Evolutionary conservation across 2,113 vertebrate species (phyloP), one percentile per base, ranked within the genome.

Genomic region (Bubo bubo): DNA sequence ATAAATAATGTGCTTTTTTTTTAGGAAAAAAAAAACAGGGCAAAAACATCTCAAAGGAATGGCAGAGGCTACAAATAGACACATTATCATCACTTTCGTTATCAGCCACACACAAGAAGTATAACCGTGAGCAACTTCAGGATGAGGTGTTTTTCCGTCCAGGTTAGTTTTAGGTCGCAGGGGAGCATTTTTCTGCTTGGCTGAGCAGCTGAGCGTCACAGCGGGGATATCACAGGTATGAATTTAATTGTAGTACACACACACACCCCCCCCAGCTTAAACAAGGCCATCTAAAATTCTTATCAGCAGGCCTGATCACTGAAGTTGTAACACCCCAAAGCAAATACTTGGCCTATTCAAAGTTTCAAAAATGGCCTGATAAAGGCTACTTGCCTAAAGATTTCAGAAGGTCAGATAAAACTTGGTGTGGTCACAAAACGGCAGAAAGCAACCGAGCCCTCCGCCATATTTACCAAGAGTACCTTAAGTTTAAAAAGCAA

Each of bases 1-100:
- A 35, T 32, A 79, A 72, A 80, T 30, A 50, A 59, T 0, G 12
- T 13, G 13, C 14, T 74, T 66, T 77, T 60, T 60, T 55, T 28
- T 59, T 9, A 4, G 17, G 24, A 4, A 2, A 2, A 6, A 6
- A 18, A 41, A 20, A 16, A 24, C 0, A 3, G 16, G n/a, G n/a
- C 52, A 52, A 63, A 90, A 81, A 43, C 45, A 64, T 74, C n/a
- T 45, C 32, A 24, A 55, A 75, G 62, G 62, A 79, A 43, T 2
- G n/a, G 50, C 37, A 35, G 26, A 10, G 24, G 35, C 43, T 88
- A 80, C 94, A 94, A 82, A 88, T 43, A 92, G 79, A 35, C 52
- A 23, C 22, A 0, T 50, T 41, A 39, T 49, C 56, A 9, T 64
- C 26, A 4, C 45, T 94, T 85, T 64, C 16, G 8, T 79, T 72